Evolutionary conservation across 2,113 vertebrate genomes (phyloP).

Genomic region (Mormoops blainvillei): DNA sequence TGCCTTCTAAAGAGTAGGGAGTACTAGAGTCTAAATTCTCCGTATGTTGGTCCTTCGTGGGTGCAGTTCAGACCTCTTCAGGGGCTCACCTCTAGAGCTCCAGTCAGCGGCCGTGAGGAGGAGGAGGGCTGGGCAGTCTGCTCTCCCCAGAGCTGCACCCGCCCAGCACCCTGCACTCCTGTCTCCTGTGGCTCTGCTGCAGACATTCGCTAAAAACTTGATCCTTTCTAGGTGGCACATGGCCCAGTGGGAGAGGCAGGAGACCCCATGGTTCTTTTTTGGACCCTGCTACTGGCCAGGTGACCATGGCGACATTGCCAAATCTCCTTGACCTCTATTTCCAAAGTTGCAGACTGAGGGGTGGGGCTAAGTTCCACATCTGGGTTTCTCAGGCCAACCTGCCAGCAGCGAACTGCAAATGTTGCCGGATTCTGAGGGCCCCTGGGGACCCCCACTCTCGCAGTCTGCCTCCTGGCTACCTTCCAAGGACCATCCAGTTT

Average conservation of each 20-base stretch:
- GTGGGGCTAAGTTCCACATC: not conserved
- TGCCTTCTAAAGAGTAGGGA: slow-evolving; percentile 5
- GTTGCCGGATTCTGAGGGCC: not conserved
- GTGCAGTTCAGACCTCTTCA: not conserved
- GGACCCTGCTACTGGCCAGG: not conserved
- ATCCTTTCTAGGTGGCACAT: not conserved
- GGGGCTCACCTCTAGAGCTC: not conserved
- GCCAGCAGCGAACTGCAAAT: not conserved
- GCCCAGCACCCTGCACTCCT: not conserved
- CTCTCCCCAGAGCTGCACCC: not conserved
- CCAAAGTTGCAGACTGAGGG: not conserved
- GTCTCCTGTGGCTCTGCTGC: not conserved
- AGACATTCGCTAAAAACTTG: not conserved
- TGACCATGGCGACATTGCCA: not conserved
- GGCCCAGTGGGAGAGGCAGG: not conserved
- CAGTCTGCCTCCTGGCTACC: not conserved
- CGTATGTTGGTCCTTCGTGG: not conserved
- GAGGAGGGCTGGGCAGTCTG: not conserved
- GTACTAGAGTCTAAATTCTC: not conserved
- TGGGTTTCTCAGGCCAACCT: not conserved
- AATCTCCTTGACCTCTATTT: not conserved
- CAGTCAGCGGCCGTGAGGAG: not conserved
- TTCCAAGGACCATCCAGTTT: not conserved
- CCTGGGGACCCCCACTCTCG: not conserved
- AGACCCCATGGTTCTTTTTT: not conserved